These are phyloP conservation scores for Amblyopsis hoosieri DNA, from an alignment of 2,797 vertebrate species.

Conservation along the genomic window DNA sequence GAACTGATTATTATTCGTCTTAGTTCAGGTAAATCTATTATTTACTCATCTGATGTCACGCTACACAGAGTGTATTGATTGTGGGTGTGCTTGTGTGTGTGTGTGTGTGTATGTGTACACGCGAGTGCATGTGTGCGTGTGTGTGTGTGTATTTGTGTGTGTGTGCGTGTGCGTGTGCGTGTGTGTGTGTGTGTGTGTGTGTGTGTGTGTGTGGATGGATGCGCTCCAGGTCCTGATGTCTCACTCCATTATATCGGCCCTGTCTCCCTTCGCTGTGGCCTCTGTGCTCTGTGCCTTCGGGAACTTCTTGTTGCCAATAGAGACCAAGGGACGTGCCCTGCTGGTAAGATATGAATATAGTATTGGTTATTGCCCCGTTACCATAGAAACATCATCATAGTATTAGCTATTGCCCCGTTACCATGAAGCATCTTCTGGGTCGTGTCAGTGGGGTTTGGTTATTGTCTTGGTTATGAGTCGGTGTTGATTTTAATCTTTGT, in stretches of 20 bases:
- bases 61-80: too few relatives aligned
- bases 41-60: background rate
- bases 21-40: background rate
- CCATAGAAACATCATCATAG: too few relatives aligned
- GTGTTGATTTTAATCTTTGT: background rate
- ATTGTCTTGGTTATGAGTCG: background rate
- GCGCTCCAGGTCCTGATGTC: constrained; percentile 86
- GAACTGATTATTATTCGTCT: background rate
- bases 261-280: constrained; percentile 83
- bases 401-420: background rate
- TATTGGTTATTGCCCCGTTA: too few relatives aligned
- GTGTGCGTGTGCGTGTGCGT: too few relatives aligned
- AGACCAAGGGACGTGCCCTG: constrained; percentile 88
- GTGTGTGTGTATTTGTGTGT: background rate
- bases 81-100: background rate
- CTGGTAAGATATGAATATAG: constrained; percentile 74
- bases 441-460: background rate
- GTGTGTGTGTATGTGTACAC: background rate
- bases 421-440: background rate
- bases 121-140: constrained; percentile 59
- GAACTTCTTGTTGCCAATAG: constrained; percentile 85
- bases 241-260: constrained; percentile 80
- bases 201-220: background rate
- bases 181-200: background rate
- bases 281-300: constrained; percentile 82